phyloP scores from a whole-genome alignment of 2,113 vertebrate species.

The Condylura cristata region DNA sequence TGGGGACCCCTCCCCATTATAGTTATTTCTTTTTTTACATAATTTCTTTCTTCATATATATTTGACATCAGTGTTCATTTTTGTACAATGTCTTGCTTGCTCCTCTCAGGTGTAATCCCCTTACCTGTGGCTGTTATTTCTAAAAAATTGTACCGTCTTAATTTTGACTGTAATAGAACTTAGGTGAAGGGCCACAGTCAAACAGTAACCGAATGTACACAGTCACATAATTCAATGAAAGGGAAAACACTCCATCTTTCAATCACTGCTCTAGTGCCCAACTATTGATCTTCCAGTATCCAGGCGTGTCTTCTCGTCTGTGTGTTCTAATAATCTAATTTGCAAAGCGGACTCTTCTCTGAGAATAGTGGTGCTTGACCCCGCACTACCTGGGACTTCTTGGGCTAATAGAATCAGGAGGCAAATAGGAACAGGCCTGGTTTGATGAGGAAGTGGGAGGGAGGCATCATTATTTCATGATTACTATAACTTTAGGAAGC shows the following conservation, averaged over 20 bases:
- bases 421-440: slow-evolving; percentile 11
- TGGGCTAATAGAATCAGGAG: slow-evolving; percentile 54
- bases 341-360: slow-evolving; percentile 58
- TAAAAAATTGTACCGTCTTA: neutral
- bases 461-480: slow-evolving; percentile 38
- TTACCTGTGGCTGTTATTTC: neutral
- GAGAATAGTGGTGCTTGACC: slow-evolving; percentile 37
- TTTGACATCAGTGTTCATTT: no score
- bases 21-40: neutral
- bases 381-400: slow-evolving; percentile 18
- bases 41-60: no score
- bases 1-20: no score
- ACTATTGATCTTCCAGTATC: slow-evolving; percentile 78
- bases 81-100: no score
- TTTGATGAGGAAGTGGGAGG: slow-evolving; percentile 22
- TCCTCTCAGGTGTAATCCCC: no score
- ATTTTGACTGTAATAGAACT: neutral
- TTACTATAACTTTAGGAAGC: slow-evolving; percentile 59
- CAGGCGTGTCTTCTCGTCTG: slow-evolving; percentile 51
- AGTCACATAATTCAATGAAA: slow-evolving; percentile 64
- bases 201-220: slow-evolving; percentile 27
- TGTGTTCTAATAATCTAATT: slow-evolving; percentile 78
- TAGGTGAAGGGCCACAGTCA: slow-evolving; percentile 1
- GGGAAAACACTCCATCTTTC: neutral
- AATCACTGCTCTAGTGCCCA: slow-evolving; percentile 2